Base-by-base conservation (phyloP, 2,797 vertebrate genomes). In the Novumbra hubbsi region DNA sequence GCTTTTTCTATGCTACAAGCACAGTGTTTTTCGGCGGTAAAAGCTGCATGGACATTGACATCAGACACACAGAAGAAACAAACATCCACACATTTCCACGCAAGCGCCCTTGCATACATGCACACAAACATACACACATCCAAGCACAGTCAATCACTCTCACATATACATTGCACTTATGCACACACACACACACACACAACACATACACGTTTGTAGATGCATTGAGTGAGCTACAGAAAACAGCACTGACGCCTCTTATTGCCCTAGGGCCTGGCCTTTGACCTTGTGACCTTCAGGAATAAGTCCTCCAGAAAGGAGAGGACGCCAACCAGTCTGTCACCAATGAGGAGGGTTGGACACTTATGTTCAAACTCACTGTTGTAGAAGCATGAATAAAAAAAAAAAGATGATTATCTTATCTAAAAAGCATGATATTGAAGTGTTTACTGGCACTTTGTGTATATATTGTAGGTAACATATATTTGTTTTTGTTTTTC, bases 401-500 rank as follows among this genome's bases (percentile, higher is more conserved):
- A 92, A 93, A 84, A 87, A 86, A 84, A 88, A 84, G 76, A 83
- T 80, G 81, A 87, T 78, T 84, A 87, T 92, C 88, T 91, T 92
- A 93, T 94, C 89, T 94, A 94, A 92, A 92, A 90, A 88, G 95
- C 95, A 94, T 97, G 96, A 93, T 93, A 87, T 91, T 94, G 90
- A 93, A 94, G 96, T 97, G 96, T 95, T 94, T 96, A 92, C 88
- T 89, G 90, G 95, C 95, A 96, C 95, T 96, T 95, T 92, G 90
- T 95, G 93, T 98, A 95, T 91, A 94, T 96, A 94, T 94, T 90
- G 93, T 97, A 96, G 95, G 90, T 95, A 93, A 94, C 88, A 85
- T 70, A 89, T 87, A 79, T 71, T 89, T 45, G 41, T 45, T 45
- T 45, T 45, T 45, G 41, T 45, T 94, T 92, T 94, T 90, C 89